Evolutionary conservation across 2,888 invertebrate species (phyloP), one percentile per base, ranked within the genome.

Genomic region (Ectemnius cavifrons): DNA sequence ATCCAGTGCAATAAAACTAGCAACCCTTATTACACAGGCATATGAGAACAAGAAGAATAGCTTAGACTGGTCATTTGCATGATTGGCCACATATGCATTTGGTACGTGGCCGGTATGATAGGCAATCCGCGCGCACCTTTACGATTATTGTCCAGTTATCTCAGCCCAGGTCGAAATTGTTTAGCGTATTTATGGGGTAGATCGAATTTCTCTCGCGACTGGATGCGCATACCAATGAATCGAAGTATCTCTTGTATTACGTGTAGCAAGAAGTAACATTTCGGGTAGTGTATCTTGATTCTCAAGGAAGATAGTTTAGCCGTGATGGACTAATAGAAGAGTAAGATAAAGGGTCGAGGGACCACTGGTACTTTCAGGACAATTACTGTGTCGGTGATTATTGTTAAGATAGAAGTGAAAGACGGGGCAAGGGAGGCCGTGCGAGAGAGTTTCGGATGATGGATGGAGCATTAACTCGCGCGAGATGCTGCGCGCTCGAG

Each of bases 111-210:
- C 68, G 63, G 16, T 81, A 84, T 81, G 85, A 87, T 85, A 84
- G 84, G 84, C 87, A 86, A 87, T 86, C 83, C 78, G 83, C 82
- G 86, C 83, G 84, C 3, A 23, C 87, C 84, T 88, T 88, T 87
- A 87, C 84, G 87, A 86, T 87, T 88, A 88, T 88, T 85, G 86
- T 84, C 70, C 75, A 76, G 73, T 67, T 71, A 64, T 80, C 75
- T 71, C 73, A 78, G 77, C 77, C 83, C 79, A 78, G 78, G 77
- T 77, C 80, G 84, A 82, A 88, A 88, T 88, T 87, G 86, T 88
- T 87, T 86, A 83, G 79, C 75, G 78, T 86, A 83, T 85, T 87
- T 85, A 85, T 77, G 85, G 81, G 79, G 84, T 82, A 37, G 28
- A 88, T 88, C 87, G 85, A 88, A 87, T 86, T 76, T 11, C 79